Evolutionary conservation across 2,113 vertebrate species (phyloP).

Genomic region (Tursiops truncatus): DNA sequence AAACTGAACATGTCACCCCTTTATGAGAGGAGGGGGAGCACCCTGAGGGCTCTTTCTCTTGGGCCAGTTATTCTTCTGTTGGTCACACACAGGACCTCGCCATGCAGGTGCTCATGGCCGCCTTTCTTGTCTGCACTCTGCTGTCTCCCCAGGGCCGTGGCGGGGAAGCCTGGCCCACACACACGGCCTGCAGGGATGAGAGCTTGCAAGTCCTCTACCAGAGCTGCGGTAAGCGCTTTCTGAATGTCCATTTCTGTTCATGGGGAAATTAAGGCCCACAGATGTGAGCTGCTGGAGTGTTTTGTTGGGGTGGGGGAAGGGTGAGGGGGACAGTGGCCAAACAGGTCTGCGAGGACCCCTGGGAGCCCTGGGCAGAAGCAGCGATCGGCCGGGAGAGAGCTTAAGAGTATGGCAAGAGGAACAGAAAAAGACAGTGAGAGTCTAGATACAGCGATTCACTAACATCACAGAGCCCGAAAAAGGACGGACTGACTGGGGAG

Average conservation of each 20-base stretch:
- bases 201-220: constrained; percentile 84
- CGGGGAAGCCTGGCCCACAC: constrained; percentile 80
- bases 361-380: not conserved
- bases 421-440: not conserved
- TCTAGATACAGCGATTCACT: not conserved
- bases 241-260: constrained; percentile 30
- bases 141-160: constrained; percentile 35
- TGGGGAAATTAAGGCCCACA: not conserved
- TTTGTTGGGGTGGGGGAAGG: not conserved
- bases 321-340: not conserved
- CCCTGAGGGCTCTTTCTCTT: not conserved
- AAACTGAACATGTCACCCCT: constrained; percentile 23
- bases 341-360: not conserved
- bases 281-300: rapidly evolving
- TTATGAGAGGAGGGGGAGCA: not conserved
- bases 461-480: not conserved
- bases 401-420: not conserved
- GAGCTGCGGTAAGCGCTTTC: constrained; percentile 86
- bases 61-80: not conserved
- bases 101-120: constrained; percentile 73
- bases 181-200: constrained; percentile 82
- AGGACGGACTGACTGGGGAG: no score
- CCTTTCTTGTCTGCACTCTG: constrained; percentile 72
- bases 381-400: not conserved
- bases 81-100: not conserved